These are phyloP conservation scores for Megalops atlanticus DNA, from an alignment of 2,113 vertebrate genomes.

Conservation along the genomic window DNA sequence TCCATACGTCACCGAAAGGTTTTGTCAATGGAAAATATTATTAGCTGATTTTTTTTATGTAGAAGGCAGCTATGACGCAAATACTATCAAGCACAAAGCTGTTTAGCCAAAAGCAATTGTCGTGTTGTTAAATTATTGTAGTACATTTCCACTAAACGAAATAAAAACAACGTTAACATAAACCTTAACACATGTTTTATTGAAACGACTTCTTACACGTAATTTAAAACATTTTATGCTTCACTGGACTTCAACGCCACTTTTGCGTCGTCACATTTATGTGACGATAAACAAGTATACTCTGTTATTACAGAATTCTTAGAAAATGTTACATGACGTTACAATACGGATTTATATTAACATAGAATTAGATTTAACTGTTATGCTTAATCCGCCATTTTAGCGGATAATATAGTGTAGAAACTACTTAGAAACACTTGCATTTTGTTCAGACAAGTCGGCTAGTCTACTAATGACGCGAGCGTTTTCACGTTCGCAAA, in stretches of 20 bases:
- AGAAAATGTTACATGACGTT: too few relatives aligned
- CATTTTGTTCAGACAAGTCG: slow-evolving; percentile 4
- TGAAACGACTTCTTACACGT: too few relatives aligned
- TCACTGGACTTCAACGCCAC: too few relatives aligned
- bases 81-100: background rate
- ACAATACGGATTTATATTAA: too few relatives aligned
- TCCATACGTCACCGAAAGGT: slow-evolving; percentile 6
- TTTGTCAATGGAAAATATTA: slow-evolving; percentile 27
- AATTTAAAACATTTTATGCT: too few relatives aligned
- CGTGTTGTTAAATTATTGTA: background rate
- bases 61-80: background rate
- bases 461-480: slow-evolving; percentile 25
- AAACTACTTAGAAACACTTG: background rate
- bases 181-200: background rate
- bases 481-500: slow-evolving; percentile 23
- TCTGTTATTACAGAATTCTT: too few relatives aligned
- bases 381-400: background rate
- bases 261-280: too few relatives aligned
- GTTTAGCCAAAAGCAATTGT: background rate
- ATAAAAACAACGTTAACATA: background rate
- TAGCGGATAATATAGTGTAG: background rate
- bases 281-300: too few relatives aligned
- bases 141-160: background rate
- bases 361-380: too few relatives aligned
- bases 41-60: background rate